phyloP scores from a whole-genome alignment of 2,888 invertebrate species.

The Nysson spinosus region DNA sequence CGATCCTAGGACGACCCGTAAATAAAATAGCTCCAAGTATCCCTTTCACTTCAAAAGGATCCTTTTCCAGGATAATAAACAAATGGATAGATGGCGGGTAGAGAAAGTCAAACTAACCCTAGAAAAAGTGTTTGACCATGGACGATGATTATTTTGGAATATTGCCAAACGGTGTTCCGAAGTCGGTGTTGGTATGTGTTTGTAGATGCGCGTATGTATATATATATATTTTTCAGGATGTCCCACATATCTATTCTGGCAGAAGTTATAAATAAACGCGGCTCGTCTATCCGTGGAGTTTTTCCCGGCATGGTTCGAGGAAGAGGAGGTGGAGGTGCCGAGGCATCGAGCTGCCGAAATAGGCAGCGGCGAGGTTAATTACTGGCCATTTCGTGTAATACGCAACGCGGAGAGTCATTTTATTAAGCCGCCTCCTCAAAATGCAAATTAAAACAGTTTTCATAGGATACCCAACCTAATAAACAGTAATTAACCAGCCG shows the following conservation, averaged over 20 bases:
- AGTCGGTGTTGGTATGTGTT: too few relatives aligned
- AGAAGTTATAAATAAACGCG: slow-evolving; percentile 65
- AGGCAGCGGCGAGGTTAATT: slow-evolving; percentile 54
- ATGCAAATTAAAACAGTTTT: slow-evolving; percentile 55
- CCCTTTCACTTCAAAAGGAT: too few relatives aligned
- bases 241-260: slow-evolving; percentile 68
- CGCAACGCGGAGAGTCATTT: slow-evolving; percentile 45
- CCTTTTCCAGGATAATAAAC: too few relatives aligned
- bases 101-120: slow-evolving; percentile 44
- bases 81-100: slow-evolving; percentile 26
- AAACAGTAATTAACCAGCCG: slow-evolving; percentile 44
- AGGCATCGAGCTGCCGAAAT: too few relatives aligned
- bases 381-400: slow-evolving; percentile 51
- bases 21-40: too few relatives aligned
- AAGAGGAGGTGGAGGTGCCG: slow-evolving; percentile 44
- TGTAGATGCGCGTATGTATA: too few relatives aligned
- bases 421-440: slow-evolving; percentile 53
- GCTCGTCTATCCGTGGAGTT: slow-evolving; percentile 44
- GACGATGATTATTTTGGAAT: slow-evolving; percentile 68
- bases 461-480: slow-evolving; percentile 35
- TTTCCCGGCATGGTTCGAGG: slow-evolving; percentile 24
- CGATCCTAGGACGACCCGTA: too few relatives aligned
- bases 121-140: slow-evolving; percentile 63
- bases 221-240: slow-evolving; percentile 66
- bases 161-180: slow-evolving; percentile 62